These are phyloP conservation scores for Carollia perspicillata DNA, from an alignment of 2,113 vertebrate genomes.

Conservation along the genomic window DNA sequence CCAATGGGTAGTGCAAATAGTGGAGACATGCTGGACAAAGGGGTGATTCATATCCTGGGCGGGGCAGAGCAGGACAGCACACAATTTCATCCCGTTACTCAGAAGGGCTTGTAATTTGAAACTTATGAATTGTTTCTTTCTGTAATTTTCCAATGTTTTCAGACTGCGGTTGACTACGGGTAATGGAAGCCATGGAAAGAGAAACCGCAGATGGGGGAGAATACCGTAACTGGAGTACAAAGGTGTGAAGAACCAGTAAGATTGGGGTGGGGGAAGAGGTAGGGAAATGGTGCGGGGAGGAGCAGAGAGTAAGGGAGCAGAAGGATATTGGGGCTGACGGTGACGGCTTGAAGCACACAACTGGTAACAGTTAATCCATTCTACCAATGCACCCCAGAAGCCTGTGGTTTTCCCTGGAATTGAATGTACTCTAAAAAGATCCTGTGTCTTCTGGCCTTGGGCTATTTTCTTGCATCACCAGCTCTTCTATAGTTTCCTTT, in stretches of 20 bases:
- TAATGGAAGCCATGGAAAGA: background rate
- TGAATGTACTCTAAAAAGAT: background rate
- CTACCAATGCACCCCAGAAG: background rate
- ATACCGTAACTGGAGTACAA: background rate
- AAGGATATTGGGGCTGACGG: background rate
- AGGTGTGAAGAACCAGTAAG: background rate
- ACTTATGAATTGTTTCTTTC: background rate
- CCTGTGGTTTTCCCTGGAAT: background rate
- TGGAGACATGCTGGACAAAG: background rate
- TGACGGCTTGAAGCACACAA: background rate
- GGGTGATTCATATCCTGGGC: background rate
- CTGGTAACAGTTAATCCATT: background rate
- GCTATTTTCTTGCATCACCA: background rate
- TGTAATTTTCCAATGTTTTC: background rate
- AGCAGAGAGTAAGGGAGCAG: background rate
- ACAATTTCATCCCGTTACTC: background rate
- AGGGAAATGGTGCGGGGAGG: background rate
- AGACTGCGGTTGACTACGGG: background rate
- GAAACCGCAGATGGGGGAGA: background rate
- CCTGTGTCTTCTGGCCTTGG: background rate
- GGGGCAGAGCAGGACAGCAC: background rate
- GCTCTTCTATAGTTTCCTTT: background rate
- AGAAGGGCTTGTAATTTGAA: background rate
- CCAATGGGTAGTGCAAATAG: background rate
- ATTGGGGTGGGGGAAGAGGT: background rate